Percentiles rank a stretch among this genome's conserved stretches.
Evolutionary conservation across 2,888 invertebrate genomes (phyloP).

Genomic region (Protonemura montana): DNA sequence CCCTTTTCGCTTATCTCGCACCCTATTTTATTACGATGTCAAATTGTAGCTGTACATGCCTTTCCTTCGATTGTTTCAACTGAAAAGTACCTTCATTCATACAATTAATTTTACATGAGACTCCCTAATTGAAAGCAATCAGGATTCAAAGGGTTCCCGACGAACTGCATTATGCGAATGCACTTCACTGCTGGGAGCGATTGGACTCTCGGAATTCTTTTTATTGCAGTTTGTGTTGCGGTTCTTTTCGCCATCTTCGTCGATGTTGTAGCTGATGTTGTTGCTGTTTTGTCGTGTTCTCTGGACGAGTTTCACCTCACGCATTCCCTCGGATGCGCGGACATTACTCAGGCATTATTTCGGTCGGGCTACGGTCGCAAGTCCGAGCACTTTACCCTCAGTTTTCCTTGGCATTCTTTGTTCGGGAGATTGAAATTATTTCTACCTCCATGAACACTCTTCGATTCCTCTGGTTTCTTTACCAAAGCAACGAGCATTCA

Average conservation of each 20-base stretch:
- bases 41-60: not conserved
- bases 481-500: not conserved
- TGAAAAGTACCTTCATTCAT: not conserved
- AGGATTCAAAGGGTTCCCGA: not conserved
- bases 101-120: not conserved
- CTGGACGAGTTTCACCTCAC: too few species aligned
- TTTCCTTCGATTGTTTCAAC: not conserved
- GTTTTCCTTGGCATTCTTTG: not conserved
- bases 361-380: not conserved
- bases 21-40: not conserved
- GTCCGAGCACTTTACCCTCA: conserved; percentile 42
- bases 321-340: not conserved
- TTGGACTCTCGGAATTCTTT: too few species aligned
- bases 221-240: too few species aligned
- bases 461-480: not conserved
- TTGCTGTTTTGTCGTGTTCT: not conserved
- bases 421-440: conserved; percentile 42
- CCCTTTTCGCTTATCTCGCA: not conserved
- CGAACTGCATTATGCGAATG: not conserved
- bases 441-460: conserved; percentile 31
- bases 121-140: not conserved
- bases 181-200: not conserved
- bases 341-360: not conserved
- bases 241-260: not conserved
- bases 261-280: not conserved